Percentiles rank a stretch among this genome's conserved stretches.
Conservation (phyloP, 2,888 invertebrate genomes). For the Hyppa rectilinea region DNA sequence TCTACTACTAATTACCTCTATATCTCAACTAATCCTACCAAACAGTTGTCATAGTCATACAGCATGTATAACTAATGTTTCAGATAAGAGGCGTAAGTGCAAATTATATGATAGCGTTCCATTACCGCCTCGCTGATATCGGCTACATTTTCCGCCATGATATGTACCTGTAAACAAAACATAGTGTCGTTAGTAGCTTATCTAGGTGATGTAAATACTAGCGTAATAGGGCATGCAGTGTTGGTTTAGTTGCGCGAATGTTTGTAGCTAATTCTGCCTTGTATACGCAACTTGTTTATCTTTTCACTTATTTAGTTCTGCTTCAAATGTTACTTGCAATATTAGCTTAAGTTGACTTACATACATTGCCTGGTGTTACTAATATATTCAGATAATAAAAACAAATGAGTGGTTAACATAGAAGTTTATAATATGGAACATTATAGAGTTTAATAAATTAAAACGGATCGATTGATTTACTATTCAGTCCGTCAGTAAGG, state of each 20-base stretch:
- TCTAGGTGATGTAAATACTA: slow-evolving; percentile 34
- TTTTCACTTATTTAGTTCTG: slow-evolving; percentile 29
- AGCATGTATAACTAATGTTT: slow-evolving; percentile 11
- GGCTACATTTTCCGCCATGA: slow-evolving; percentile 20
- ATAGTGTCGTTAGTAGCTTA: slow-evolving; percentile 42
- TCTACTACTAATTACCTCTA: neutral
- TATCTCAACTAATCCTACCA: slow-evolving; percentile 9
- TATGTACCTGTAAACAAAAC: slow-evolving; percentile 57
- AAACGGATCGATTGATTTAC: neutral
- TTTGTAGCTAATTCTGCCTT: slow-evolving; percentile 19
- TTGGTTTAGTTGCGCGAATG: slow-evolving; percentile 22
- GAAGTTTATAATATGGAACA: too few species aligned
- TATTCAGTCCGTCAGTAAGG: slow-evolving; percentile 1
- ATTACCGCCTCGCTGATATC: slow-evolving; percentile 39
- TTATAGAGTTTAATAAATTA: neutral
- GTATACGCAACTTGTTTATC: slow-evolving; percentile 31
- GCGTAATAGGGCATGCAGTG: slow-evolving; percentile 1
- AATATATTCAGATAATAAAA: neutral
- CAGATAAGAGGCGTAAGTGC: slow-evolving; percentile 41
- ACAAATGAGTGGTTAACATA: neutral
- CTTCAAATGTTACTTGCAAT: slow-evolving; percentile 5
- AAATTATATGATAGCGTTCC: slow-evolving; percentile 31
- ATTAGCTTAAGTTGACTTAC: neutral
- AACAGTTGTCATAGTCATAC: slow-evolving; percentile 16
- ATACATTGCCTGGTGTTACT: neutral